phyloP scores from a whole-genome alignment of 1,140 invertebrate species.

The Papilio polyxenes region DNA sequence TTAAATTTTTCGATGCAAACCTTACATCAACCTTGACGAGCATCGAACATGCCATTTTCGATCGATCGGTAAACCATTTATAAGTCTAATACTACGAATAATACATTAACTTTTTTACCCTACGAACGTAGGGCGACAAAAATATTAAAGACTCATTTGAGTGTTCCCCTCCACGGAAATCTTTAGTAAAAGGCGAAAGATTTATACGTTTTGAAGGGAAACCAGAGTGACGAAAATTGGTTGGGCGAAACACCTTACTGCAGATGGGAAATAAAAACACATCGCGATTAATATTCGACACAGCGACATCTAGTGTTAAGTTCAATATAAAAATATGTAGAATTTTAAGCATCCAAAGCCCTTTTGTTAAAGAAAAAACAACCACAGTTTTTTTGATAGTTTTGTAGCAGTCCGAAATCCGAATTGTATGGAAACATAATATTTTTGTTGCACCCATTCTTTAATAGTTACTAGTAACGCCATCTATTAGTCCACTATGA shows the following conservation, averaged over 20 bases:
- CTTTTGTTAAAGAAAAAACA: not conserved
- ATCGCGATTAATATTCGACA: not conserved
- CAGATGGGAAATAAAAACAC: not conserved
- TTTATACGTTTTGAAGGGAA: slow-evolving; percentile 11
- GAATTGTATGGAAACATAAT: not conserved
- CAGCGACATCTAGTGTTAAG: not conserved
- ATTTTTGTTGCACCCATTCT: not conserved
- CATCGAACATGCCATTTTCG: too few species aligned
- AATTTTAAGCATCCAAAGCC: not conserved
- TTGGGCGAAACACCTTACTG: not conserved
- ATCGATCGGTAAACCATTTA: too few species aligned
- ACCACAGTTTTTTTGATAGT: not conserved
- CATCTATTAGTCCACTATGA: not conserved
- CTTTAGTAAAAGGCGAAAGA: slow-evolving; percentile 9
- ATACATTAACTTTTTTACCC: too few species aligned
- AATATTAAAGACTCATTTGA: too few species aligned
- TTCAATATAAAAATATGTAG: not conserved
- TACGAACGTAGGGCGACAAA: too few species aligned
- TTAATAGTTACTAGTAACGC: not conserved
- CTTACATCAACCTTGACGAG: too few species aligned
- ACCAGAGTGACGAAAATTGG: not conserved
- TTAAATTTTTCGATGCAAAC: too few species aligned
- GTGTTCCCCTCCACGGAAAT: too few species aligned
- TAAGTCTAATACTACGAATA: too few species aligned
- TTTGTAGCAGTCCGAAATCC: not conserved